Percentiles rank a stretch among this genome's conserved stretches.
phyloP scores from a whole-genome alignment of 2,113 vertebrate genomes.

The Myotis davidii region DNA sequence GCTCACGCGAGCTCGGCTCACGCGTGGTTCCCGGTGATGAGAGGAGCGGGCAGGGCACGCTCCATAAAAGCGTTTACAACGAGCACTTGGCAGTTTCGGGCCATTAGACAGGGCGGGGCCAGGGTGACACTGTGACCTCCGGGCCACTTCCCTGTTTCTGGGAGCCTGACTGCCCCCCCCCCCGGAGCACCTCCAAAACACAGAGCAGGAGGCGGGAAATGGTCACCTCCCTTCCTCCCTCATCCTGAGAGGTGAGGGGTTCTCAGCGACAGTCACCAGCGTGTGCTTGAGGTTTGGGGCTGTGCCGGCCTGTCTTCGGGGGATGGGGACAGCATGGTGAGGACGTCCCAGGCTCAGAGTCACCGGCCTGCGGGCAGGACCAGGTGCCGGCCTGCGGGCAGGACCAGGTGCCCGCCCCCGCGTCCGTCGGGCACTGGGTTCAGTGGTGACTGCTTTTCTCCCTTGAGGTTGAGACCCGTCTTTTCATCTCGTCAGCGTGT shows the following conservation, averaged over 20 bases:
- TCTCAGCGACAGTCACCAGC: neutral
- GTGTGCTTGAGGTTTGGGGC: neutral
- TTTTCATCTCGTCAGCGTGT: neutral
- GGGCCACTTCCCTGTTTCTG: neutral
- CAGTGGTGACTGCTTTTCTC: neutral
- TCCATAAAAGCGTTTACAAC: constrained; percentile 66
- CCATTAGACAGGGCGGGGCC: neutral
- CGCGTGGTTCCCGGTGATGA: constrained; percentile 29
- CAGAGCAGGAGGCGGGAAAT: neutral
- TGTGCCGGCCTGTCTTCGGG: neutral
- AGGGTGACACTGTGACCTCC: rapidly evolving
- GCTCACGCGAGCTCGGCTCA: constrained; percentile 58
- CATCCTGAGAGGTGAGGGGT: neutral
- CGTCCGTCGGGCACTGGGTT: rapidly evolving
- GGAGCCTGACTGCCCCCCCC: neutral
- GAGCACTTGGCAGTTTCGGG: neutral
- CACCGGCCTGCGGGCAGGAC: too few species aligned
- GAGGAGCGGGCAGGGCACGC: constrained; percentile 64
- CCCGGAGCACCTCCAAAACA: neutral
- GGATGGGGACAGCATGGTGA: too few species aligned
- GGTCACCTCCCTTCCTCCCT: neutral
- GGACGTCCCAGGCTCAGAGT: neutral
- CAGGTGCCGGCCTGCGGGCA: neutral
- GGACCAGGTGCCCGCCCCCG: neutral
- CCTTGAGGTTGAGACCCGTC: neutral